Conservation (phyloP, 2,888 invertebrate genomes). For the Sylvicola cinctus region DNA sequence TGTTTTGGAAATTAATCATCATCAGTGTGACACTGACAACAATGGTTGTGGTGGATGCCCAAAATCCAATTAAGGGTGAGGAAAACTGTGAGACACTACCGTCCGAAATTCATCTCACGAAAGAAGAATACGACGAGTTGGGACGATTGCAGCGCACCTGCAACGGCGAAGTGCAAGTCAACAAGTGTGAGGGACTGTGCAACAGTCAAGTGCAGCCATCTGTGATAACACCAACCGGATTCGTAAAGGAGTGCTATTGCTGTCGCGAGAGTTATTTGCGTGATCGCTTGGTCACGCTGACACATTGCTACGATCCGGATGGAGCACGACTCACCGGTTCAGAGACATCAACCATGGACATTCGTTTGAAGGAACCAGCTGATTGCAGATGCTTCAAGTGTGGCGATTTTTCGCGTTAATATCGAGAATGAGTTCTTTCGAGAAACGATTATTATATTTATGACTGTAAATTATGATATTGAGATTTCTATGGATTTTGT, state of each 20-base stretch:
- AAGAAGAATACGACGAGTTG: conserved; percentile 78
- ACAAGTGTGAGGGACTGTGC: conserved; percentile 86
- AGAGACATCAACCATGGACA: conserved; percentile 53
- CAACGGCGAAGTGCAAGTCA: conserved; percentile 73
- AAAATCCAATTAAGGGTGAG: conserved; percentile 24
- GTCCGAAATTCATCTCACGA: conserved; percentile 69
- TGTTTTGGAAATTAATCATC: too few species aligned
- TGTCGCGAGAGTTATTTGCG: conserved; percentile 73
- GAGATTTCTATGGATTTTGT: too few species aligned
- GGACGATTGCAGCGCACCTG: conserved; percentile 72
- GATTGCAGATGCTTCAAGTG: conserved; percentile 84
- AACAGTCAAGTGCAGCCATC: conserved; percentile 83
- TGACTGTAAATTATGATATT: too few species aligned
- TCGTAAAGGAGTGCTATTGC: conserved; percentile 86
- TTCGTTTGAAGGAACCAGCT: conserved; percentile 65
- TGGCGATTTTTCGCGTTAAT: conserved; percentile 59
- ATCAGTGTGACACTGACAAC: too few species aligned
- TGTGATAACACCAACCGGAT: conserved; percentile 70
- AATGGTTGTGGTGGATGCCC: not conserved
- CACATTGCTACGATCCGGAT: conserved; percentile 77
- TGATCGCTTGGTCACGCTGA: conserved; percentile 55
- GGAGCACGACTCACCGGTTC: conserved; percentile 52
- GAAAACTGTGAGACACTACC: conserved; percentile 72
- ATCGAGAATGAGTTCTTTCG: not conserved
- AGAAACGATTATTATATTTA: too few species aligned